Percentiles rank a stretch among this genome's conserved stretches.
phyloP scores from a whole-genome alignment of 2,113 vertebrate genomes.

The Plecotus auritus region DNA sequence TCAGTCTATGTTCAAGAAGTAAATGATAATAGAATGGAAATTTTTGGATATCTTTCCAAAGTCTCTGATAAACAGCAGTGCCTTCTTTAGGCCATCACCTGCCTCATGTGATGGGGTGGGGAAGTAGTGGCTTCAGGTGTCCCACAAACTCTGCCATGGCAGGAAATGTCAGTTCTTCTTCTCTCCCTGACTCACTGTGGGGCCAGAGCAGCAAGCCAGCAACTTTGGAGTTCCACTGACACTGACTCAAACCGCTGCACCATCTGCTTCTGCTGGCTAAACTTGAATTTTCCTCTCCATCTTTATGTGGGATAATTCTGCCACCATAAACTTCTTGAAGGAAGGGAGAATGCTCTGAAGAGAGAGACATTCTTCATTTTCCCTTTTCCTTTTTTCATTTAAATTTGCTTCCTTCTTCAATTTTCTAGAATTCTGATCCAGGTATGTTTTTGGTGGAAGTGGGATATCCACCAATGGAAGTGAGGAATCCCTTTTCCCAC shows the following conservation, averaged over 20 bases:
- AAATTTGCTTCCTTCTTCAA: background rate
- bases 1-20: background rate
- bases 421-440: background rate
- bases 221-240: background rate
- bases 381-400: background rate
- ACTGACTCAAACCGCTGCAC: background rate
- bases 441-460: too few species aligned
- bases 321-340: background rate
- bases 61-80: background rate
- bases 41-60: background rate
- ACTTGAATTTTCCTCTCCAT: background rate
- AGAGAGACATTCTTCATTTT: background rate
- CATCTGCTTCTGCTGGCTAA: background rate
- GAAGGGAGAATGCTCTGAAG: background rate
- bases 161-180: background rate
- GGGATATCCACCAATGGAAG: too few species aligned
- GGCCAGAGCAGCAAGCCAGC: background rate
- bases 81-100: background rate
- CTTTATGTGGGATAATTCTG: background rate
- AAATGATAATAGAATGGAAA: background rate
- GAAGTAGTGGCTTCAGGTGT: background rate
- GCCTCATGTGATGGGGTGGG: too few species aligned
- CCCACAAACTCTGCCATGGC: background rate
- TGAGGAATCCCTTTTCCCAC: too few species aligned
- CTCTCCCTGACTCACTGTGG: accelerated